Evolutionary conservation across 2,113 vertebrate genomes (phyloP), one percentile per base, ranked within the genome.

Genomic region (Sceloporus undulatus): DNA sequence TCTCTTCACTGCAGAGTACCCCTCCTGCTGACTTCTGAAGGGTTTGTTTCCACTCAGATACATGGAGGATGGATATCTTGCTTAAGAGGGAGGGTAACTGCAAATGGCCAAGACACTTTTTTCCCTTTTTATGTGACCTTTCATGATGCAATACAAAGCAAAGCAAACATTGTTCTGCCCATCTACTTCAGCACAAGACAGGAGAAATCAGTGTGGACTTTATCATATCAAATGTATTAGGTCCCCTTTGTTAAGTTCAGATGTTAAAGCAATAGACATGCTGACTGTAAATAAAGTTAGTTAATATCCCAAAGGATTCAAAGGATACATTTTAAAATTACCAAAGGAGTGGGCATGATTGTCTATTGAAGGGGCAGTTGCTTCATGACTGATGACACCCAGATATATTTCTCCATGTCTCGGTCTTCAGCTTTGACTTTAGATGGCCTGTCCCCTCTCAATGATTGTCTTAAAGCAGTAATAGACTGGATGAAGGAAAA

Each of bases 1-100:
- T 84, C 85, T 92, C 87, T 84, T 62, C 23, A 85, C 85, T 25
- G 19, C 48, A 86, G 16, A 8, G 89, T 86, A 9, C 5, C 42
- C 25, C 42, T 68, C 13, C 40, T 56, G 52, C 34, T 84, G 48
- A 88, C n/a, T 29, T 78, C n/a, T 42, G n/a, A n/a, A 9, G 14
- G 80, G 56, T 62, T 56, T 88, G 52, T 7, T 73, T 86, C 23
- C 38, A 82, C 48, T 48, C 38, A 68, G 80, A 82, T 1, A 5
- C 27, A 66, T 73, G 62, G 38, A 71, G 16, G 16, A 18, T 18
- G 77, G 16, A 1, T 74, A 66, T n/a, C 84, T 29, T 73, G 83
- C n/a, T 21, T 42, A 40, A 52, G 34, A 59, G 40, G 84, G 7
- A 59, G 14, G 21, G 76, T 1, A 6, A 65, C 54, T 56, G 65